A percentile compares a stretch with the other conserved stretches of the same genome.
phyloP scores from a whole-genome alignment of 2,113 vertebrate species.

The Coregonus clupeaformis region DNA sequence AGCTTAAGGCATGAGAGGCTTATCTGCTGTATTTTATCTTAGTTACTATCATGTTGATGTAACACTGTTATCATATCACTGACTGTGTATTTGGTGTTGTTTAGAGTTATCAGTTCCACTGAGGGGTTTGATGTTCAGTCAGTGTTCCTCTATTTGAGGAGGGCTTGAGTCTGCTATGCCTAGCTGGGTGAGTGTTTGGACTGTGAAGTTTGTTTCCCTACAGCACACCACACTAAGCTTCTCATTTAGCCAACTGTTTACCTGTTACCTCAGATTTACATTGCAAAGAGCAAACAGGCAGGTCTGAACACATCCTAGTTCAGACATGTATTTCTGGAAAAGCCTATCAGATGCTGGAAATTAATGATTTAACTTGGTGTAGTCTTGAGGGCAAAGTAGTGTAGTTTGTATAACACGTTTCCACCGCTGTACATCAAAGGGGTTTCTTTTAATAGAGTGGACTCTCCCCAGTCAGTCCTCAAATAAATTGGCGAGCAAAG shows the following conservation, averaged over 20 bases:
- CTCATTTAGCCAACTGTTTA: neutral
- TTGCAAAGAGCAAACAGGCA: neutral
- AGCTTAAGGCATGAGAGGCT: neutral
- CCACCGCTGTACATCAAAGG: neutral
- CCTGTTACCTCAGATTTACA: neutral
- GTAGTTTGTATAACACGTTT: neutral
- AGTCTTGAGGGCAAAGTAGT: too few species aligned
- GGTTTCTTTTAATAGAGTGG: too few species aligned
- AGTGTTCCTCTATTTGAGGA: neutral
- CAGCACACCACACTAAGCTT: neutral
- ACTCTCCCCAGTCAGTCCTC: too few species aligned
- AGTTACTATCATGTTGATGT: too few species aligned
- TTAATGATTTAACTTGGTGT: too few species aligned
- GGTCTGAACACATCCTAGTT: neutral
- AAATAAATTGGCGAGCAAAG: constrained; percentile 1
- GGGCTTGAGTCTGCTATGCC: constrained; percentile 3
- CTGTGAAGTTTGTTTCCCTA: neutral
- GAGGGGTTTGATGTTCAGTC: too few species aligned
- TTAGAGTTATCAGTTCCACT: too few species aligned
- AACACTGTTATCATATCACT: too few species aligned
- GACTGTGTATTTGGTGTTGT: too few species aligned
- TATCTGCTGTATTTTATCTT: neutral
- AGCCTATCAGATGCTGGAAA: too few species aligned
- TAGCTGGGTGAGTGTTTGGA: neutral
- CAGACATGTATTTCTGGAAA: too few species aligned